A percentile compares a stretch with the other conserved stretches of the same genome.
These are phyloP conservation scores for Heliconius erato DNA, from an alignment of 2,888 invertebrate genomes.

Conservation along the genomic window DNA sequence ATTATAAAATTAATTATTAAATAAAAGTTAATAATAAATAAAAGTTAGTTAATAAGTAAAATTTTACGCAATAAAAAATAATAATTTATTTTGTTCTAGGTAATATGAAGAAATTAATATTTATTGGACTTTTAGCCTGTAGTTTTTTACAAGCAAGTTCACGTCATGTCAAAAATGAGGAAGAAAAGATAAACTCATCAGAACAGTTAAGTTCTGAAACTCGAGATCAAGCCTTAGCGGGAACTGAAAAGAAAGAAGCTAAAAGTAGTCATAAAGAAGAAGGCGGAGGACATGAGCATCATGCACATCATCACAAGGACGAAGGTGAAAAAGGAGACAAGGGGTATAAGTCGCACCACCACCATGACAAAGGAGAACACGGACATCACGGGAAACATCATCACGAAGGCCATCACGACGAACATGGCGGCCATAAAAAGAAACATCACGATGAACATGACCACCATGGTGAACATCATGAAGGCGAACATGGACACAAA, in stretches of 20 bases:
- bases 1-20: no score
- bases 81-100: constrained; percentile 53
- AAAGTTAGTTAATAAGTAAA: not conserved
- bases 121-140: constrained; percentile 68
- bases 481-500: constrained; percentile 91
- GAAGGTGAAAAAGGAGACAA: constrained; percentile 92
- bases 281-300: constrained; percentile 90
- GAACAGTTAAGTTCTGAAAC: constrained; percentile 40
- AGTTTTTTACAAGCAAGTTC: constrained; percentile 64
- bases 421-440: constrained; percentile 93
- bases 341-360: constrained; percentile 91
- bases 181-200: constrained; percentile 49
- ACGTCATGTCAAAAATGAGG: constrained; percentile 70
- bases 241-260: constrained; percentile 80
- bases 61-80: not conserved
- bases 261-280: constrained; percentile 85
- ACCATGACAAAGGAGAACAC: constrained; percentile 92
- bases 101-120: constrained; percentile 71
- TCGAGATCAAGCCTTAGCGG: constrained; percentile 80
- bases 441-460: constrained; percentile 92
- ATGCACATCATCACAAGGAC: constrained; percentile 88
- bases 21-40: not conserved
- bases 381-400: constrained; percentile 92
- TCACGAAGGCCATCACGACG: constrained; percentile 91
- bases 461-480: constrained; percentile 91